A percentile compares a stretch with the other conserved stretches of the same genome.
Evolutionary conservation across 2,113 vertebrate species (phyloP).

Genomic region (Heliornis fulica): DNA sequence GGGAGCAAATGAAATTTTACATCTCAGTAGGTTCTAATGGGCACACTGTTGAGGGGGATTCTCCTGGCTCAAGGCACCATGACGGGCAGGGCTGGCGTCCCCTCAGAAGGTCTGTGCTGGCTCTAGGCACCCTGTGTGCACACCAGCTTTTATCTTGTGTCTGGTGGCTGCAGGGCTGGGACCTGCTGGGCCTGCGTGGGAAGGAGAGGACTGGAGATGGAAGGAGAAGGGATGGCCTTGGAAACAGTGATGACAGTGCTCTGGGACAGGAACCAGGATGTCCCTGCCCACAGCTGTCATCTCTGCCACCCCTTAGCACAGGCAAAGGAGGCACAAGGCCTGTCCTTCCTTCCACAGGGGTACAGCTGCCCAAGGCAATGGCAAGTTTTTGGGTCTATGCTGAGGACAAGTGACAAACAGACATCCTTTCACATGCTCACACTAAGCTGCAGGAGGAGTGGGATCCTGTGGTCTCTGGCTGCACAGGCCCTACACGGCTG

Average conservation of each 20-base stretch:
- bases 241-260: neutral
- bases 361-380: neutral
- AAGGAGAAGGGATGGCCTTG: neutral
- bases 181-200: neutral
- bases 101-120: neutral
- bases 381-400: neutral
- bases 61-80: neutral
- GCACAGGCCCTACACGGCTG: neutral
- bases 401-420: neutral
- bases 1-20: neutral
- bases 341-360: neutral
- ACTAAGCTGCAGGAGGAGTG: neutral
- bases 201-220: neutral
- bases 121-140: neutral
- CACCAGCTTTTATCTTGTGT: neutral
- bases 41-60: neutral
- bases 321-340: neutral
- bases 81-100: neutral
- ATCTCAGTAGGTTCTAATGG: neutral
- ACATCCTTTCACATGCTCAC: rapidly evolving
- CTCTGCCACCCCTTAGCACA: neutral
- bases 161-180: neutral
- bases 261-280: neutral
- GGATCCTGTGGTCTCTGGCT: neutral
- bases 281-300: neutral